phyloP scores from a whole-genome alignment of 2,888 invertebrate species.

The Nudaria mundana region DNA sequence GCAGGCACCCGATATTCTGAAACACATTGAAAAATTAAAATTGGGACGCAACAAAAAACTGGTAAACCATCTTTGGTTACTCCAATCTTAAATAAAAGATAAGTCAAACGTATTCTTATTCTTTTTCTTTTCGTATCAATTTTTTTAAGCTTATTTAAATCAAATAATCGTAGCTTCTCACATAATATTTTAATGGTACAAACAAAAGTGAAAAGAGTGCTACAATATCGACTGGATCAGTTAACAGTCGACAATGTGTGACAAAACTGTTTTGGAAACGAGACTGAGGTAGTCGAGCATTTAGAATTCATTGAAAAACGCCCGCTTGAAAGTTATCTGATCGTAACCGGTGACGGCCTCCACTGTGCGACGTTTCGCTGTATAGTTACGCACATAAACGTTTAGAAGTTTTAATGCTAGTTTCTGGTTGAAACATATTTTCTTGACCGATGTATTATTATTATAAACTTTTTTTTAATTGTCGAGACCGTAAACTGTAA shows the following conservation, averaged over 20 bases:
- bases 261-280: slow-evolving; percentile 27
- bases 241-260: slow-evolving; percentile 33
- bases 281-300: slow-evolving; percentile 52
- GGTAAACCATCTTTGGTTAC: too few relatives aligned
- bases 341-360: slow-evolving; percentile 54
- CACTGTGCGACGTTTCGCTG: slow-evolving; percentile 19
- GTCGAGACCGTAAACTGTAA: too few relatives aligned
- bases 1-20: too few relatives aligned
- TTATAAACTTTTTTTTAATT: too few relatives aligned
- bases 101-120: too few relatives aligned
- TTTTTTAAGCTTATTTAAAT: too few relatives aligned
- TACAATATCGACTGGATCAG: slow-evolving; percentile 48
- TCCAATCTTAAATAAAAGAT: too few relatives aligned
- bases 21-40: too few relatives aligned
- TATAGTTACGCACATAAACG: slow-evolving; percentile 17
- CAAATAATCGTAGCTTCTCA: neutral
- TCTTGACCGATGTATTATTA: too few relatives aligned
- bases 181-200: neutral
- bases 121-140: too few relatives aligned
- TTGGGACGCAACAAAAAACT: too few relatives aligned
- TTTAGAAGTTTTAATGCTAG: neutral
- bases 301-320: slow-evolving; percentile 81
- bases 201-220: slow-evolving; percentile 17
- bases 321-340: slow-evolving; percentile 76
- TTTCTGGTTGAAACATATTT: too few relatives aligned